Evolutionary conservation across 1,140 invertebrate species (phyloP), one percentile per base, ranked within the genome.

Genomic region (Listronotus oregonensis): DNA sequence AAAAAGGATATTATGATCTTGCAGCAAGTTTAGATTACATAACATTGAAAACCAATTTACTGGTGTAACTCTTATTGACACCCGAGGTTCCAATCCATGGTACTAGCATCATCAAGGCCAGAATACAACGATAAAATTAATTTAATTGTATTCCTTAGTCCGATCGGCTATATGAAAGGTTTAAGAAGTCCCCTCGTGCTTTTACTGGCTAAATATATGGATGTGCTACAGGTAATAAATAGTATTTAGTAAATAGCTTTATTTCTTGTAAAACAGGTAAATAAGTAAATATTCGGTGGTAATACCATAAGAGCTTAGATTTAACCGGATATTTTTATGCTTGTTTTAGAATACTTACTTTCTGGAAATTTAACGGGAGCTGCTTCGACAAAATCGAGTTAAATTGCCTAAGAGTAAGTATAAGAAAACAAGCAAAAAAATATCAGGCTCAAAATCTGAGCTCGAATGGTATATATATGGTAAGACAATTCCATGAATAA

Each of bases 1-100:
- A 92, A 79, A 88, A 90, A 78, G 86, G 83, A 5, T 61, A 78
- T 5, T 85, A 83, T 69, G 89, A 90, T 75, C 58, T 89, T n/a
- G 86, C 88, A 17, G 83, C 87, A 0, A 82, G 83, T 70, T 80
- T 91, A 10, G 80, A 87, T 66, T 84, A 84, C 68, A 80, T 87
- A 31, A 67, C 87, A 14, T 70, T 75, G 6, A 64, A 56, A 8
- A 89, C 87, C 1, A 74, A 76, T 0, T 65, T 80, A 47, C 34
- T 1, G 66, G 82, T n/a, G 50, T 90, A 0, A 79, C 76, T 60
- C 87, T 86, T 67, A 75, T 86, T 18, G 81, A 86, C 72, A 73
- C 85, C 76, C 78, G 82, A 63, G 90, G 90, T 14, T 86, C 84
- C 4, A 83, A 83, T 0, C 82, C 50, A 85, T 82, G 46, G 81